Base-by-base conservation (phyloP, 2,888 invertebrate genomes). In the Meteorus cinctellus region DNA sequence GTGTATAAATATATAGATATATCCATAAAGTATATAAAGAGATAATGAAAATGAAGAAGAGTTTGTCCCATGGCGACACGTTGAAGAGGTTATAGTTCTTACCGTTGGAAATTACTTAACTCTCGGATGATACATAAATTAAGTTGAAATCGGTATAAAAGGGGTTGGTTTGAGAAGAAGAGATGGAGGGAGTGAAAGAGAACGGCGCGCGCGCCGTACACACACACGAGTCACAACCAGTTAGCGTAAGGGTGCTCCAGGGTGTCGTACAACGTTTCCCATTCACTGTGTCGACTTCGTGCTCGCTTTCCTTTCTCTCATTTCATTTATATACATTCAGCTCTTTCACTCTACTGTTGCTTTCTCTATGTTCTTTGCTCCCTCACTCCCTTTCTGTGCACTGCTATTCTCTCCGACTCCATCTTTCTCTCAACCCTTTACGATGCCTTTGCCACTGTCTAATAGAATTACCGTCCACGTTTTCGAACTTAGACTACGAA, bases 101-200 rank as follows among this genome's bases (percentile, higher is more conserved):
- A 73, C 81, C 76, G 79, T 87, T 87, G 86, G 89, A 89, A 89
- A 89, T 89, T 89, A 89, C 89, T 89, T 89, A 89, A 89, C 89
- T 89, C 89, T 89, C 89, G 88, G 89, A 89, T 89, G 89, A 89
- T 89, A 89, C 89, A 89, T 89, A 89, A 89, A 89, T 89, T 89
- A 89, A 89, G 88, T 85, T 84, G 84, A 84, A 89, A 89, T 89
- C 88, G 88, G 55, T 55, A 55, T 88, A 89, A 89, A 89, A 87
- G 89, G 89, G 88, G 86, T 86, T 41, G 41, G 41, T 41, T 41
- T 82, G 82, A 4, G 81, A 82, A n/a, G 16, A n/a, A 24, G 31
- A 45, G 31, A 41, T 3, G 16, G 48, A 16, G 14, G 14, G 4
- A 48, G 41, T 12, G 41, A 41, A 41, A 41, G 12, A 2, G 41